phyloP scores from a whole-genome alignment of 2,888 invertebrate genomes.

The Auanema sp. region DNA sequence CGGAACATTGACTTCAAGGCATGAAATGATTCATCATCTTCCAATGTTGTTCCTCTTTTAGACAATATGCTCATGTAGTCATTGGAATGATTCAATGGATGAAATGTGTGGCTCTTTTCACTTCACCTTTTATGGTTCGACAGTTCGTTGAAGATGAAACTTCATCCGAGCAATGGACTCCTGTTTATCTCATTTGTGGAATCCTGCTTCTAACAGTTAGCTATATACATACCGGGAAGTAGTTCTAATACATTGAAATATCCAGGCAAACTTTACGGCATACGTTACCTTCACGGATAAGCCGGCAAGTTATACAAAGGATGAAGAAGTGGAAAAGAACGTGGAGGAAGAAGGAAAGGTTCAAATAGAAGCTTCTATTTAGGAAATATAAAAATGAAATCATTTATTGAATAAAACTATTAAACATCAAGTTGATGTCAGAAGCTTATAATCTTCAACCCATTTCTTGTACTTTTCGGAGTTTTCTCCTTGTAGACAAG shows the following conservation, averaged over 20 bases:
- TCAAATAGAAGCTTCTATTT: no score
- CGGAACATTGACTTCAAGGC: slow-evolving; percentile 52
- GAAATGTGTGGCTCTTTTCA: slow-evolving; percentile 55
- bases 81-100: slow-evolving; percentile 55
- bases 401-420: no score
- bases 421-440: no score
- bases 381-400: no score
- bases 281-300: slow-evolving; percentile 15
- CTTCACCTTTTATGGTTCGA: slow-evolving; percentile 50
- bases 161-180: slow-evolving; percentile 30
- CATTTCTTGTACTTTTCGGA: slow-evolving; percentile 33
- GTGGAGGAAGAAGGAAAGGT: no score
- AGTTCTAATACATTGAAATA: slow-evolving; percentile 4
- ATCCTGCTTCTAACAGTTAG: slow-evolving; percentile 13
- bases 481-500: slow-evolving; percentile 22
- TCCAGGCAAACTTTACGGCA: slow-evolving; percentile 17
- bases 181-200: slow-evolving; percentile 20
- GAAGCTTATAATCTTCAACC: slow-evolving; percentile 32
- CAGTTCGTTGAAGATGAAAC: slow-evolving; percentile 45
- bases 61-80: slow-evolving; percentile 54
- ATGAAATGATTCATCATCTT: no score
- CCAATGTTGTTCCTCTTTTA: no score
- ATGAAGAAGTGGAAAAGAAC: neutral
- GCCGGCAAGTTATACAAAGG: slow-evolving; percentile 16
- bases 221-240: no score